A percentile compares a stretch with the other conserved stretches of the same genome.
Conservation (phyloP, 2,113 vertebrate genomes). For the Stercorarius parasiticus region DNA sequence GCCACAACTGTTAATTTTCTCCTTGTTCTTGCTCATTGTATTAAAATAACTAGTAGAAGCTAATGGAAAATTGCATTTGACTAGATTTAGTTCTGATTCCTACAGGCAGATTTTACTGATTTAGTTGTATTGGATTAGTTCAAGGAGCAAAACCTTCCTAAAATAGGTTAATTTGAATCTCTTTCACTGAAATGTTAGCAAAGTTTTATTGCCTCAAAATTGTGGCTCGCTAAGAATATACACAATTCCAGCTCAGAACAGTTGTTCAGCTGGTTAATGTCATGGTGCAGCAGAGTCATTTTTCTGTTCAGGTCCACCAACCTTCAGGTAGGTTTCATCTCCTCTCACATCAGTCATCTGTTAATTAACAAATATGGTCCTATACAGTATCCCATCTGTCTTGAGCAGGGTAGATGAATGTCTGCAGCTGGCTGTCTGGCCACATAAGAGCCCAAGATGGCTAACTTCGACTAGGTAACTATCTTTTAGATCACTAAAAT, state of each 20-base stretch:
- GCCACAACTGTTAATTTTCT: background rate
- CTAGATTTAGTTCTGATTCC: background rate
- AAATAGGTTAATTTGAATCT: background rate
- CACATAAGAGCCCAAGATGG: background rate
- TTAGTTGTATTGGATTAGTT: background rate
- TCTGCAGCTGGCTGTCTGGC: background rate
- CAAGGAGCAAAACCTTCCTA: background rate
- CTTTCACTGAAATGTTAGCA: background rate
- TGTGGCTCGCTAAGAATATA: background rate
- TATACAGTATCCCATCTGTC: background rate
- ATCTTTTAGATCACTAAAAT: background rate
- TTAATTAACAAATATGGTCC: background rate
- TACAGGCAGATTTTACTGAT: background rate
- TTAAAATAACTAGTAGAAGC: background rate
- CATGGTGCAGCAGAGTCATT: background rate
- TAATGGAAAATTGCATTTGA: background rate
- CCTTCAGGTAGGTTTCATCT: background rate
- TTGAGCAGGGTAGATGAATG: background rate
- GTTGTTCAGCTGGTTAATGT: background rate
- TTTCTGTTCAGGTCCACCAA: background rate
- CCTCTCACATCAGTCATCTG: background rate
- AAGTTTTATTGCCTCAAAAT: background rate
- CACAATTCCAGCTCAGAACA: background rate
- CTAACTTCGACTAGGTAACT: background rate
- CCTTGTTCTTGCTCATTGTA: background rate